These are phyloP conservation scores for Hesperia comma DNA, from an alignment of 2,888 invertebrate species.

Conservation along the genomic window DNA sequence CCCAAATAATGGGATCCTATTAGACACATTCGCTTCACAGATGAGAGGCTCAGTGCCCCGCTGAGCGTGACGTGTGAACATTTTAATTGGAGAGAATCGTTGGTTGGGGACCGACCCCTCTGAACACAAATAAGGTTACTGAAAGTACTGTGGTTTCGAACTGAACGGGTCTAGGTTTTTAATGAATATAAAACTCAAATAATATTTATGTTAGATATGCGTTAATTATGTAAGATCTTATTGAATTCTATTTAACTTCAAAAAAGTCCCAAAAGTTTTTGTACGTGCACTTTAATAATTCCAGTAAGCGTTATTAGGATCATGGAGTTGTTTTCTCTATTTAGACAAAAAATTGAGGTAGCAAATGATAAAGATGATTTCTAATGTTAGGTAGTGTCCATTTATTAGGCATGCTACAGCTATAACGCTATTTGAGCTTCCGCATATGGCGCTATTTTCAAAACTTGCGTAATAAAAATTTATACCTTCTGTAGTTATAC, in stretches of 20 bases:
- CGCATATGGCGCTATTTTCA: slow-evolving; percentile 47
- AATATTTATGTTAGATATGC: slow-evolving; percentile 19
- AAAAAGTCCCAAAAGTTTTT: no score
- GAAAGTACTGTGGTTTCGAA: slow-evolving; percentile 42
- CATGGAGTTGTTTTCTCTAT: no score
- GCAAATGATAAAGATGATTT: no score
- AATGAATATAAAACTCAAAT: no score
- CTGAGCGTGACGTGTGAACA: slow-evolving; percentile 78
- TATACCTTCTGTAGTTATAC: slow-evolving; percentile 48
- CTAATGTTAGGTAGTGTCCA: no score
- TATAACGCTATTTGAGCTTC: background rate
- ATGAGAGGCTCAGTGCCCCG: slow-evolving; percentile 57
- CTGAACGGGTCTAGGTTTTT: background rate
- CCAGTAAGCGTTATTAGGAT: no score
- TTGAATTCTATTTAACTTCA: no score
- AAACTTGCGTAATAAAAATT: slow-evolving; percentile 50
- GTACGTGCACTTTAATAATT: no score
- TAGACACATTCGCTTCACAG: slow-evolving; percentile 50
- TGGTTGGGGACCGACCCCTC: slow-evolving; percentile 62
- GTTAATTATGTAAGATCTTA: no score
- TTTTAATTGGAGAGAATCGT: slow-evolving; percentile 72
- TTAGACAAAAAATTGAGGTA: no score
- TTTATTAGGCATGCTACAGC: background rate
- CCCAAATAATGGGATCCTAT: slow-evolving; percentile 45
- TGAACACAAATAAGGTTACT: slow-evolving; percentile 58